These are phyloP conservation scores for Ametastegia equiseti DNA, from an alignment of 2,888 invertebrate genomes.

Conservation along the genomic window DNA sequence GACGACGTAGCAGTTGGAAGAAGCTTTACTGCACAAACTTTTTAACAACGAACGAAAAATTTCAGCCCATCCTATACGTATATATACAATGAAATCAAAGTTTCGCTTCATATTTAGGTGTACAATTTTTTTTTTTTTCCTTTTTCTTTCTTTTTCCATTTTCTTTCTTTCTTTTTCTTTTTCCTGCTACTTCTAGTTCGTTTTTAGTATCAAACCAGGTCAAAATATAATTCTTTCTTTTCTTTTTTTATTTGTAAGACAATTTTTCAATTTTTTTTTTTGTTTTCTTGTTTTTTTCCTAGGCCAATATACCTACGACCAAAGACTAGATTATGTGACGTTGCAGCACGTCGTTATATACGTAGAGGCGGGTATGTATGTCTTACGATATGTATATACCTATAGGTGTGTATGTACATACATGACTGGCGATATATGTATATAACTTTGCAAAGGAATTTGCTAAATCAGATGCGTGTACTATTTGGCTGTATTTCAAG, in stretches of 20 bases:
- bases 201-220: background rate
- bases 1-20: background rate
- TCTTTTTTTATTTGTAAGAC: background rate
- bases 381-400: no score
- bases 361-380: no score
- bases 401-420: no score
- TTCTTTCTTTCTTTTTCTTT: background rate
- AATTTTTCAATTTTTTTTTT: background rate
- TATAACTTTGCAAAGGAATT: background rate
- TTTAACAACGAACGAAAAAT: constrained; percentile 17
- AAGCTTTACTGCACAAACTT: constrained; percentile 16
- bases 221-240: background rate
- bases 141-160: background rate
- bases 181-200: no score
- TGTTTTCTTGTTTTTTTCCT: background rate
- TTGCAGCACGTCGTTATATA: no score
- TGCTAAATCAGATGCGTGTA: background rate
- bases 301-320: no score
- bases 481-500: constrained; percentile 21
- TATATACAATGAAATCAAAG: background rate
- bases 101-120: no score
- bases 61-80: background rate
- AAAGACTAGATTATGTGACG: no score
- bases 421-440: no score
- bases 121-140: no score